These are phyloP conservation scores for Sebastes matsubarae DNA, from an alignment of 2,797 vertebrate genomes.

Conservation along the genomic window DNA sequence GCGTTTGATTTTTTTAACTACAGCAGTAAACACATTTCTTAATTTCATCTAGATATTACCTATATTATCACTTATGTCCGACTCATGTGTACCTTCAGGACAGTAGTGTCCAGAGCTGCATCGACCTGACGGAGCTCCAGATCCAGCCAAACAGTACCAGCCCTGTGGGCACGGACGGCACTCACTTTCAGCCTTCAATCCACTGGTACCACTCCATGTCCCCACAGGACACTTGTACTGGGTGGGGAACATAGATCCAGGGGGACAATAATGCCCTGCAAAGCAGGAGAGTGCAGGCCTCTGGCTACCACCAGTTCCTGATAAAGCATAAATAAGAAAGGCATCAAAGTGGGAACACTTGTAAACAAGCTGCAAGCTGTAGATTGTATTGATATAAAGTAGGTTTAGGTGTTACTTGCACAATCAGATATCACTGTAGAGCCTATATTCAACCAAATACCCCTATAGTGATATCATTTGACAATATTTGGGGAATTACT, in stretches of 20 bases:
- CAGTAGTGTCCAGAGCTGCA: constrained; percentile 91
- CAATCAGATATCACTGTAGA: background rate
- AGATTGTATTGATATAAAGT: background rate
- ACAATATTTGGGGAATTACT: background rate
- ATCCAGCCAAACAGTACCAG: constrained; percentile 89
- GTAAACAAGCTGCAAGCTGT: background rate
- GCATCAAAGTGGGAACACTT: background rate
- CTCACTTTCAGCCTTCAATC: constrained; percentile 78
- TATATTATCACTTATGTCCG: background rate
- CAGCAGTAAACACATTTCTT: background rate
- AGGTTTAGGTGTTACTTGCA: background rate
- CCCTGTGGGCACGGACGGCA: constrained; percentile 84
- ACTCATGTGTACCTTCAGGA: constrained; percentile 80
- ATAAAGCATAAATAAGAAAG: constrained; percentile 1
- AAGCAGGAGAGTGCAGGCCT: constrained; percentile 86
- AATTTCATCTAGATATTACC: background rate
- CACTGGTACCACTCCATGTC: constrained; percentile 88
- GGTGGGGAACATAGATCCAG: constrained; percentile 85
- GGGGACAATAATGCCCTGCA: constrained; percentile 89
- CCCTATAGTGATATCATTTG: background rate
- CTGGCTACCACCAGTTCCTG: constrained; percentile 89
- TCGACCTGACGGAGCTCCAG: constrained; percentile 82
- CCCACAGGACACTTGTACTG: constrained; percentile 90
- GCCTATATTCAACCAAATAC: background rate
- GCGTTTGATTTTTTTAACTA: background rate